phyloP scores from a whole-genome alignment of 92 coral and sea anemone genomes.

The Hydrozoanthus gracilis region DNA sequence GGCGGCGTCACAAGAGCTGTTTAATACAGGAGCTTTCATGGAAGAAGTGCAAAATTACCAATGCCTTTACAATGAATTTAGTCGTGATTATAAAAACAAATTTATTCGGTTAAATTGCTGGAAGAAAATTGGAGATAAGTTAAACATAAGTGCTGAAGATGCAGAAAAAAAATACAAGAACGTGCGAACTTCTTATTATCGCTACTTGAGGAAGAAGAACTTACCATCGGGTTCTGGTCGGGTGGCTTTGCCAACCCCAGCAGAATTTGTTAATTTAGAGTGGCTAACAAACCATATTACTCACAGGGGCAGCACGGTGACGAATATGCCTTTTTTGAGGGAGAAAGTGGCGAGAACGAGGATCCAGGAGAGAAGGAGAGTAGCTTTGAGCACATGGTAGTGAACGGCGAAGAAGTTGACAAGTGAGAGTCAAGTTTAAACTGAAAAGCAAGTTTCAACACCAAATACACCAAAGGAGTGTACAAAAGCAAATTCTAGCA shows the following conservation, averaged over 20 bases:
- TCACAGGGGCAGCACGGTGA: slow-evolving; percentile 24
- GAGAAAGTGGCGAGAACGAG: neutral
- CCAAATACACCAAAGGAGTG: neutral
- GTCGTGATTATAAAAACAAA: neutral
- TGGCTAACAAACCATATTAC: slow-evolving; percentile 14
- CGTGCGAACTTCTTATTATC: neutral
- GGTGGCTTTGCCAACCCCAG: slow-evolving; percentile 2
- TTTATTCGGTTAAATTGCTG: neutral
- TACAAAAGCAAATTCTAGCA: neutral
- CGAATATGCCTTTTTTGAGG: slow-evolving; percentile 1
- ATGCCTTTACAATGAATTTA: neutral
- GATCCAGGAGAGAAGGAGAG: neutral
- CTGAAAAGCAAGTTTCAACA: slow-evolving; percentile 3
- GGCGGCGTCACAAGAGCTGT: neutral
- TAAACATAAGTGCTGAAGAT: neutral
- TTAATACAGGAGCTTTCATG: neutral
- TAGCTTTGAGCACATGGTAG: neutral
- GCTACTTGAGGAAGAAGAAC: slow-evolving; percentile 14
- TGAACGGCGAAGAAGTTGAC: slow-evolving; percentile 12
- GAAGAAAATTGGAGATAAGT: neutral
- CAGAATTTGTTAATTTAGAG: slow-evolving; percentile 12
- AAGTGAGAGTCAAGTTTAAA: slow-evolving; percentile 16
- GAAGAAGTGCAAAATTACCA: neutral
- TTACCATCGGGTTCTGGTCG: slow-evolving; percentile 8
- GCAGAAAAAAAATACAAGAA: neutral